phyloP scores from a whole-genome alignment of 2,888 invertebrate species.

The Tipula unca region DNA sequence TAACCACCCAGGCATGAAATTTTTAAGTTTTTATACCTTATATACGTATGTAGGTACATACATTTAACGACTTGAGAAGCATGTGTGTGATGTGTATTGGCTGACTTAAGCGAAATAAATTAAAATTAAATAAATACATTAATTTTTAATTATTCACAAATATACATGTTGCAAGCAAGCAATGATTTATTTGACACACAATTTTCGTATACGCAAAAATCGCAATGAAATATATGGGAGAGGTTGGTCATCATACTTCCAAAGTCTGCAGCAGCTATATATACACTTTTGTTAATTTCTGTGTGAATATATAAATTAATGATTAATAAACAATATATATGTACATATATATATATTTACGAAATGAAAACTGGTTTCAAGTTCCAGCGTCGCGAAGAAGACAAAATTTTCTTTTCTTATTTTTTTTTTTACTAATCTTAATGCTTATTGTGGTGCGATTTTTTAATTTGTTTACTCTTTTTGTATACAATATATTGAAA shows the following conservation, averaged over 20 bases:
- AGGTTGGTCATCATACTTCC: background rate
- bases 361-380: background rate
- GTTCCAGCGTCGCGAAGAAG: background rate
- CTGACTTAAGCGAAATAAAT: background rate
- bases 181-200: background rate
- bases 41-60: background rate
- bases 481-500: background rate
- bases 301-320: constrained; percentile 8
- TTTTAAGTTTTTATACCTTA: background rate
- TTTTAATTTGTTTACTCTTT: constrained; percentile 8
- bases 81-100: background rate
- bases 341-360: background rate
- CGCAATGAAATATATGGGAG: background rate
- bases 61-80: background rate
- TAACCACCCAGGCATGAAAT: constrained; percentile 18
- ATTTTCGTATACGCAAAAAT: background rate
- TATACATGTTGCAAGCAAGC: no score
- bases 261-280: no score
- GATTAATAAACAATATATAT: background rate
- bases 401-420: background rate
- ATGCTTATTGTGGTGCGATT: constrained; percentile 14
- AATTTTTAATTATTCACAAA: background rate
- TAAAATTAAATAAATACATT: background rate
- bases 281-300: background rate
- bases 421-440: background rate